Percentiles rank a stretch among this genome's conserved stretches.
Evolutionary conservation across 1,140 invertebrate genomes (phyloP).

Genomic region (Danaus plexippus): DNA sequence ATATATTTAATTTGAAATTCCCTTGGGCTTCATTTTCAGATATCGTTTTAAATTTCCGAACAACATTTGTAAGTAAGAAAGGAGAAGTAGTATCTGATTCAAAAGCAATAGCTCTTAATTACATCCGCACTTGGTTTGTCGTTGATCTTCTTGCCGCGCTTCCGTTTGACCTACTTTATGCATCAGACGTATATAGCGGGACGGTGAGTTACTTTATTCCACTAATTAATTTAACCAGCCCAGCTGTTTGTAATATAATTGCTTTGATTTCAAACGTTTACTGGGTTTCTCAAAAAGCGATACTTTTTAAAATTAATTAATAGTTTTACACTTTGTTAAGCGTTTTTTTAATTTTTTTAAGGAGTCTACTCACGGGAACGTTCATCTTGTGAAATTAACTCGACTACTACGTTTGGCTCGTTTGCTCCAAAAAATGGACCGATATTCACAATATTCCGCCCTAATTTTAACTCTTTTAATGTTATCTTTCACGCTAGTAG

Average conservation of each 20-base stretch:
- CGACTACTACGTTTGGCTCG: slow-evolving; percentile 91
- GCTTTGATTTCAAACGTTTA: slow-evolving; percentile 24
- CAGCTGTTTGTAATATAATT: slow-evolving; percentile 27
- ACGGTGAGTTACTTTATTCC: slow-evolving; percentile 76
- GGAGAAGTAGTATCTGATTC: slow-evolving; percentile 98
- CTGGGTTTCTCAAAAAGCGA: slow-evolving; percentile 3
- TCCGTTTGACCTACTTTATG: slow-evolving; percentile 96
- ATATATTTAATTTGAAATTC: background rate
- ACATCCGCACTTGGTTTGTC: slow-evolving; percentile 95
- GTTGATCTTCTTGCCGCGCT: slow-evolving; percentile 95
- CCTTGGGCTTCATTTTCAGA: slow-evolving; percentile 75
- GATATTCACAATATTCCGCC: slow-evolving; percentile 95
- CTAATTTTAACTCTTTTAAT: slow-evolving; percentile 96
- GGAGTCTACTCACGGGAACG: slow-evolving; percentile 78
- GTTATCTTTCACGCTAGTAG: slow-evolving; percentile 95
- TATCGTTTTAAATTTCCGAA: slow-evolving; percentile 98
- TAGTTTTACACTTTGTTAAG: slow-evolving; percentile 6
- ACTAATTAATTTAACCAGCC: slow-evolving; percentile 36
- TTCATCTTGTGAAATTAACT: slow-evolving; percentile 96
- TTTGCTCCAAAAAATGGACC: slow-evolving; percentile 97
- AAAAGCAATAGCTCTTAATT: slow-evolving; percentile 89
- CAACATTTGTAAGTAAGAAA: slow-evolving; percentile 98
- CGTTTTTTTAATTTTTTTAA: slow-evolving; percentile 19
- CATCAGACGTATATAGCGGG: slow-evolving; percentile 86
- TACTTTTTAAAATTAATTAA: background rate